A percentile compares a stretch with the other conserved stretches of the same genome.
Evolutionary conservation across 2,797 vertebrate genomes (phyloP).

Genomic region (Malacoraja senta): DNA sequence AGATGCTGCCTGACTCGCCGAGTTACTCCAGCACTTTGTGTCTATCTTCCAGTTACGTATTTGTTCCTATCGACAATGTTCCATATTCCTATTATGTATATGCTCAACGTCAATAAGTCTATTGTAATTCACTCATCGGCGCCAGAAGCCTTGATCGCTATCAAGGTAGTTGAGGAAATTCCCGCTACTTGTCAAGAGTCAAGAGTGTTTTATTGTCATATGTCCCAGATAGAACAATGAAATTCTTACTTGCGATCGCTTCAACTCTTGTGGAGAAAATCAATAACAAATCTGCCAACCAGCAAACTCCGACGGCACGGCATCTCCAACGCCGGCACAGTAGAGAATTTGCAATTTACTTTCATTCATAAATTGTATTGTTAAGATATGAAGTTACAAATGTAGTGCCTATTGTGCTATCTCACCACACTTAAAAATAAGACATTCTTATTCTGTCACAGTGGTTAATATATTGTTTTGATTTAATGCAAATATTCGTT

Average conservation of each 20-base stretch:
- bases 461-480: not conserved
- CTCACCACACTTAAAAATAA: not conserved
- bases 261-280: not conserved
- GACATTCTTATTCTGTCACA: not conserved
- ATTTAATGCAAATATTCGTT: conserved; percentile 28
- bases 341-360: not conserved
- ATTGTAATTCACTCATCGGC: not conserved
- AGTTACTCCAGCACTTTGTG: too few species aligned
- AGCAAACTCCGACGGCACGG: not conserved
- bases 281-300: not conserved
- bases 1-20: too few species aligned
- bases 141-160: not conserved
- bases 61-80: not conserved
- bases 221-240: too few species aligned
- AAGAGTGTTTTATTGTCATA: too few species aligned
- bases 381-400: not conserved
- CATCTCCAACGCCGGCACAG: not conserved
- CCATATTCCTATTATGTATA: not conserved
- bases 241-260: not conserved
- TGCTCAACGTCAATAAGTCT: not conserved
- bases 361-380: not conserved
- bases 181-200: not conserved
- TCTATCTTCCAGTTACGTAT: not conserved
- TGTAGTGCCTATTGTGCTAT: not conserved
- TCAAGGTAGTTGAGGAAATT: not conserved